phyloP scores from a whole-genome alignment of 2,888 invertebrate species.

The Chalcis sispes region DNA sequence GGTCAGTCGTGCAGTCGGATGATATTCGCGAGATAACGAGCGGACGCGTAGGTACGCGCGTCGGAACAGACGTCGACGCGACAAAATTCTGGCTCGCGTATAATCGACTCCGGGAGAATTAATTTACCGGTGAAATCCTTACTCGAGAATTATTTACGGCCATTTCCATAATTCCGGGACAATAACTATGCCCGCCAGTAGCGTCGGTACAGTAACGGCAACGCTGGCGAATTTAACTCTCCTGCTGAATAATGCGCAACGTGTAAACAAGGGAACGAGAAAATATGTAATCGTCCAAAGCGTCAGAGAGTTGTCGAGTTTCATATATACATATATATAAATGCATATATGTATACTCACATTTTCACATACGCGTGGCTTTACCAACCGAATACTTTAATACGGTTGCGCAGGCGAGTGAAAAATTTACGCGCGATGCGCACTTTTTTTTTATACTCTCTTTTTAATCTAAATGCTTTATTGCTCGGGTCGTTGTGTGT shows the following conservation, averaged over 20 bases:
- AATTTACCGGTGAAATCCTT: conserved; percentile 54
- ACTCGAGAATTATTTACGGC: conserved; percentile 52
- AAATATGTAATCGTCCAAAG: conserved; percentile 44
- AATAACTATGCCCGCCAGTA: conserved; percentile 43
- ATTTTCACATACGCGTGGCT: no score
- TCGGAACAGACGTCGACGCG: neutral
- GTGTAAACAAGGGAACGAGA: conserved; percentile 40
- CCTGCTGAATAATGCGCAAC: conserved; percentile 49
- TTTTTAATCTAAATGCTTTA: conserved; percentile 22
- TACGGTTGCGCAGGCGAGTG: neutral
- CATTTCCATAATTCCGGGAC: conserved; percentile 53
- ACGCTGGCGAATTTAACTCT: conserved; percentile 30
- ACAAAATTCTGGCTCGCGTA: neutral
- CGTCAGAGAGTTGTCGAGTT: conserved; percentile 30
- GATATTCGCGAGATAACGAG: neutral
- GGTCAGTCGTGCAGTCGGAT: no score
- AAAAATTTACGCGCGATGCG: neutral
- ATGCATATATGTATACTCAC: no score
- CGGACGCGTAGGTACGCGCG: no score
- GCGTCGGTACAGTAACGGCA: neutral
- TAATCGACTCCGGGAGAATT: conserved; percentile 49
- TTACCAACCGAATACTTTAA: no score
- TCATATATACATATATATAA: no score
- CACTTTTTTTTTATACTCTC: conserved; percentile 3
- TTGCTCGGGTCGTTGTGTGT: neutral